These are phyloP conservation scores for Noctua janthe DNA, from an alignment of 2,888 invertebrate species.

Conservation along the genomic window DNA sequence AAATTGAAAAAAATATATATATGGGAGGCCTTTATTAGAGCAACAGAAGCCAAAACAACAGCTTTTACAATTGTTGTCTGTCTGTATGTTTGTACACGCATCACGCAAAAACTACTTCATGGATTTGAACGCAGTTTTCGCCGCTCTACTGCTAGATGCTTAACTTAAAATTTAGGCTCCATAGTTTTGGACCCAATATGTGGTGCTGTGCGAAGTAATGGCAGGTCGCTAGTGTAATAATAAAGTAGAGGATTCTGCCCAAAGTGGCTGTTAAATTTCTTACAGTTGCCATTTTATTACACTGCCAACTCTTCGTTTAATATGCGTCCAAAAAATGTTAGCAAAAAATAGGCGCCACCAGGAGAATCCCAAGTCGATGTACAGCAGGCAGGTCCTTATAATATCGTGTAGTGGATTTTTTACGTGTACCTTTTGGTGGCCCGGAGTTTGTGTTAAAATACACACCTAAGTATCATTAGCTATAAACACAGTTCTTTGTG, in stretches of 20 bases:
- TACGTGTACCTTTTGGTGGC: constrained; percentile 83
- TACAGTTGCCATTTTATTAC: constrained; percentile 88
- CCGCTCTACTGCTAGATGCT: no score
- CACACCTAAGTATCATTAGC: constrained; percentile 90
- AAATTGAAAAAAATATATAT: no score
- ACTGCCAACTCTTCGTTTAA: constrained; percentile 84
- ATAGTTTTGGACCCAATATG: no score
- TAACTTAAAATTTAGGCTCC: no score
- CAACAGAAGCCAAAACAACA: no score
- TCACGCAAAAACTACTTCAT: no score
- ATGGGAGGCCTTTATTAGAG: no score
- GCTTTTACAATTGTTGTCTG: no score
- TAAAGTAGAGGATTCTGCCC: constrained; percentile 79
- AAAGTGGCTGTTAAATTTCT: constrained; percentile 86
- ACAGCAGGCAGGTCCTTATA: constrained; percentile 83
- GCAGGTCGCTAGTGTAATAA: constrained; percentile 60
- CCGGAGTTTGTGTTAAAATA: constrained; percentile 89
- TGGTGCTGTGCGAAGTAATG: no score
- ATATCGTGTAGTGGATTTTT: constrained; percentile 86
- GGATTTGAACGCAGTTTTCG: no score
- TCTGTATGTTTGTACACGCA: no score
- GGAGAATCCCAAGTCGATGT: constrained; percentile 77
- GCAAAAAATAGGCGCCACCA: constrained; percentile 90
- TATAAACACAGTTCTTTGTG: constrained; percentile 90
- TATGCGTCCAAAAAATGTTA: constrained; percentile 84